Percentiles rank a stretch among this genome's conserved stretches.
Conservation (phyloP, 2,113 vertebrate genomes). For the Phalacrocorax brasilianus region DNA sequence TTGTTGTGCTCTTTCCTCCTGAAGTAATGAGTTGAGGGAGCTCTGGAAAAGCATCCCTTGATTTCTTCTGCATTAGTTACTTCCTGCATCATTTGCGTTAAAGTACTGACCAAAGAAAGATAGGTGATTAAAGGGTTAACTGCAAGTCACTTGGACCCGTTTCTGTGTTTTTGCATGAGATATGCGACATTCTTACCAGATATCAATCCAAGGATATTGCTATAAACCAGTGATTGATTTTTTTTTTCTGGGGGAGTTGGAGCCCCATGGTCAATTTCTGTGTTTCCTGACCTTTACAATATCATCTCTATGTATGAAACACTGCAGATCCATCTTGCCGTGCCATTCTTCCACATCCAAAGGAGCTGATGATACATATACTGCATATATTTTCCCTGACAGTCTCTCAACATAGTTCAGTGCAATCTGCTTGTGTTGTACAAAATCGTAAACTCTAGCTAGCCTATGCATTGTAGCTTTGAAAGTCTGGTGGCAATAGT, state of each 20-base stretch:
- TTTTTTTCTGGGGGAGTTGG: neutral
- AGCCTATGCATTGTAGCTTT: neutral
- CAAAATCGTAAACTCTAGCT: neutral
- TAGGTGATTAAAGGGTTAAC: neutral
- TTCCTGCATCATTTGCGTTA: neutral
- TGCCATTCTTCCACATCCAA: neutral
- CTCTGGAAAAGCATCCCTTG: neutral
- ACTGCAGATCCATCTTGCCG: neutral
- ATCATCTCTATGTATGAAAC: neutral
- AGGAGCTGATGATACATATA: neutral
- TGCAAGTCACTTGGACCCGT: neutral
- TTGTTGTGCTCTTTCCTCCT: neutral
- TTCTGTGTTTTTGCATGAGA: neutral
- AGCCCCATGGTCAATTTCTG: neutral
- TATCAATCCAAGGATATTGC: neutral
- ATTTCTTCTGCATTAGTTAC: neutral
- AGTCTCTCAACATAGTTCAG: neutral
- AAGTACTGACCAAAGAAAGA: neutral
- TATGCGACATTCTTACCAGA: neutral
- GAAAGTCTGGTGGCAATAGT: neutral
- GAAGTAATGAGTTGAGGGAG: neutral
- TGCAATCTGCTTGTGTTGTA: neutral
- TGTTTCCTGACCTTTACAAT: slow-evolving; percentile 4
- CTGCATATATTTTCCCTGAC: neutral
- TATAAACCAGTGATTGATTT: neutral